Evolutionary conservation across 2,888 invertebrate genomes (phyloP).

Genomic region (Pollenia labialis): DNA sequence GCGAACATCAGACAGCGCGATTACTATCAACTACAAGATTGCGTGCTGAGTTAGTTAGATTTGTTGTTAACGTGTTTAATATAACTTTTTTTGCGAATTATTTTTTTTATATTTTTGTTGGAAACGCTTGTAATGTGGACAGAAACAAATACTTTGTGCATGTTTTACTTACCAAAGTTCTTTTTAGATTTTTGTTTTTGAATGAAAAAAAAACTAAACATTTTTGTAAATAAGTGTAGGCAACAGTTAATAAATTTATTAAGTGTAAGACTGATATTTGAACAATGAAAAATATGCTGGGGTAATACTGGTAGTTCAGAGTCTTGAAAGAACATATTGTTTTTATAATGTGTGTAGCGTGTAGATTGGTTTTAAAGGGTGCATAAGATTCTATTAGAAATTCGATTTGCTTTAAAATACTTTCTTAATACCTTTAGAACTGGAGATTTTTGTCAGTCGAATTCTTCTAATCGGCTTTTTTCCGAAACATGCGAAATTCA

Average conservation of each 20-base stretch:
- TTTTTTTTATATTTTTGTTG: constrained; percentile 10
- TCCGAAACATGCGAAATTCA: no score
- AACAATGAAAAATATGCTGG: constrained; percentile 6
- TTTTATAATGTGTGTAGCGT: no score
- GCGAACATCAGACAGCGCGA: constrained; percentile 49
- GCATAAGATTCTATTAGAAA: no score
- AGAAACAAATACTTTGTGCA: constrained; percentile 66
- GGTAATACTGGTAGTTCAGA: not conserved
- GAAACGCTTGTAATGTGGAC: constrained; percentile 55
- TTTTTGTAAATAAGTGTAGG: constrained; percentile 12
- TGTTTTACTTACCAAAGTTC: constrained; percentile 54
- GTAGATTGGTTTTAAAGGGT: no score
- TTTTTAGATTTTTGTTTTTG: constrained; percentile 21
- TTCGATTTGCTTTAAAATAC: no score
- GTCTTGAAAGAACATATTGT: not conserved
- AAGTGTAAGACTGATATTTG: constrained; percentile 33
- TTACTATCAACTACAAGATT: constrained; percentile 61
- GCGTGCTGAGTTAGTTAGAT: constrained; percentile 70
- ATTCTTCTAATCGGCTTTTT: no score
- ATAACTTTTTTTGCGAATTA: constrained; percentile 3
- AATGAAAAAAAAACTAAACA: not conserved
- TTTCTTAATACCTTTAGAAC: no score
- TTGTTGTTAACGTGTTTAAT: constrained; percentile 63
- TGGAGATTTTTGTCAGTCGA: no score
- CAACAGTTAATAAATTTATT: constrained; percentile 22